Conservation (phyloP, 35 echinoderm and acorn worm genomes). For the Ptychodera flava region DNA sequence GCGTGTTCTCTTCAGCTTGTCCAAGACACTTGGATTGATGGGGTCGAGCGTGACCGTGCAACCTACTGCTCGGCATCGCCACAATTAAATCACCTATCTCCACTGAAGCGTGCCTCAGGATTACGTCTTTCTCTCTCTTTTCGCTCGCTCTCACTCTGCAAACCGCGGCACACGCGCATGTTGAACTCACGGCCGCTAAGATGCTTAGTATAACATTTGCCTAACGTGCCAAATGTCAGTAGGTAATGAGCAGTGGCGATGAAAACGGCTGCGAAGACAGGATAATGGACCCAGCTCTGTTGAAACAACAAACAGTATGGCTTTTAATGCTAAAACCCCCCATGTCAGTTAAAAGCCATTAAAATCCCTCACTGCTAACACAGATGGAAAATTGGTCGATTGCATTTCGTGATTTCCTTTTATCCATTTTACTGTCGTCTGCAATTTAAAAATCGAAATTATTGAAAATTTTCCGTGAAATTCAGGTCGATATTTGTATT, state of each 20-base stretch:
- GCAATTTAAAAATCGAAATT: neutral
- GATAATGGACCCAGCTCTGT: neutral
- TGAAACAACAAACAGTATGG: neutral
- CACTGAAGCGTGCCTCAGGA: neutral
- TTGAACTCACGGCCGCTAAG: neutral
- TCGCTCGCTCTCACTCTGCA: no score
- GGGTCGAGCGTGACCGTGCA: neutral
- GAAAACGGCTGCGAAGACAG: neutral
- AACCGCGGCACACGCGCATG: neutral
- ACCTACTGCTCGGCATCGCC: neutral
- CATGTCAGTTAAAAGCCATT: constrained; percentile 1
- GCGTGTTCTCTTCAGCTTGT: neutral
- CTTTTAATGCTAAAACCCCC: neutral
- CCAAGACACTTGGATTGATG: neutral
- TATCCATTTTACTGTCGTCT: neutral
- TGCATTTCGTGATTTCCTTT: neutral
- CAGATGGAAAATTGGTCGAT: neutral
- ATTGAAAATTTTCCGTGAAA: neutral
- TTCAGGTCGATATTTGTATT: no score
- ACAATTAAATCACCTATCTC: neutral
- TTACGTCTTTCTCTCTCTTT: neutral
- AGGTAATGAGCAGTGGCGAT: neutral
- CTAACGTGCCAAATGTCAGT: neutral
- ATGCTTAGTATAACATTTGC: neutral
- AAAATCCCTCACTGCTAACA: neutral